Percentiles rank a stretch among this genome's conserved stretches.
These are phyloP conservation scores for Diarsia brunnea DNA, from an alignment of 2,888 invertebrate species.

Conservation along the genomic window DNA sequence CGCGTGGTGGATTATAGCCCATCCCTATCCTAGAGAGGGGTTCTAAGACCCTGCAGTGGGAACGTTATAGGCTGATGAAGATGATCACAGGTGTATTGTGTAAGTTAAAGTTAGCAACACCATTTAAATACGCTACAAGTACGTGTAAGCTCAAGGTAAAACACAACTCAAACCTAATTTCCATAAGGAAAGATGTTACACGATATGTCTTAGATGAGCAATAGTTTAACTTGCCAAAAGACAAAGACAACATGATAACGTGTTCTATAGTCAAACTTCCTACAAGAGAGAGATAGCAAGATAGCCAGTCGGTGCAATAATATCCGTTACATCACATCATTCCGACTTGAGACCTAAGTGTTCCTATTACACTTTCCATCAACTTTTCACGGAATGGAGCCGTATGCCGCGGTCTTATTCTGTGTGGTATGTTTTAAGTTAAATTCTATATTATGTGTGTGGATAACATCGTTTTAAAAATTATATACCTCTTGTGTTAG, in stretches of 20 bases:
- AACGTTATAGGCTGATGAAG: too few species aligned
- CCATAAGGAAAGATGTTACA: not conserved
- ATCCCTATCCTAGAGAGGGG: too few species aligned
- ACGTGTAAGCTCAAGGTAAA: not conserved
- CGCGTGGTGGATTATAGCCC: too few species aligned
- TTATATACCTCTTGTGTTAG: too few species aligned
- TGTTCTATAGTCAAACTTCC: not conserved
- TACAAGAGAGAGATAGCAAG: constrained; percentile 25
- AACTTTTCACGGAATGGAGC: constrained; percentile 66
- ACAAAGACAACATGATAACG: constrained; percentile 8
- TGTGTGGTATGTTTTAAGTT: constrained; percentile 14
- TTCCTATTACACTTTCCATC: constrained; percentile 74
- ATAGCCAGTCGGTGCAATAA: constrained; percentile 50
- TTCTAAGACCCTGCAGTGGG: too few species aligned
- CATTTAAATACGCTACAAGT: not conserved
- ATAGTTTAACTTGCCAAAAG: constrained; percentile 5
- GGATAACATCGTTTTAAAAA: not conserved
- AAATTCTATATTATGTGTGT: not conserved
- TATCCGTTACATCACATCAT: constrained; percentile 70
- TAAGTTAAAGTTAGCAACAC: not conserved
- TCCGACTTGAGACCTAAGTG: constrained; percentile 67
- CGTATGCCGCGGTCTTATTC: constrained; percentile 62
- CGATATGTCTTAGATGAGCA: not conserved
- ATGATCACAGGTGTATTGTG: too few species aligned
- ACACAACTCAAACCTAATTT: not conserved